Evolutionary conservation across 2,797 vertebrate genomes (phyloP), one percentile per base, ranked within the genome.

Genomic region (Alcedo atthis): DNA sequence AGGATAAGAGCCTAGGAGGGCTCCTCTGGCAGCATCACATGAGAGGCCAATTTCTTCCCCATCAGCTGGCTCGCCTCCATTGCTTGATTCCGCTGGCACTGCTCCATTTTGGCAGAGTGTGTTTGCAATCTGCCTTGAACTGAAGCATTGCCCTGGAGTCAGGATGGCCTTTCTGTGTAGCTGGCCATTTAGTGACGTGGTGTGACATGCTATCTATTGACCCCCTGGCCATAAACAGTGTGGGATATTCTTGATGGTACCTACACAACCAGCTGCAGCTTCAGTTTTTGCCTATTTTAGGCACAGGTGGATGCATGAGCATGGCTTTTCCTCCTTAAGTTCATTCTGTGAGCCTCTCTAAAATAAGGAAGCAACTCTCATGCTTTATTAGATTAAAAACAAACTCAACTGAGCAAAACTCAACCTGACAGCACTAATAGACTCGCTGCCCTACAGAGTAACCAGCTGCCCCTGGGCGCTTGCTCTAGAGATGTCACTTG

Each of bases 111-210:
- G 91, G 95, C 94, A 88, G 87, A 70, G 49, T 17, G 57, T 86
- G 79, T 94, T 87, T 94, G 94, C 91, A 93, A 91, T 90, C 84
- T 48, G 75, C 83, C 83, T 93, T 64, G 88, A 87, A 48, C 57
- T 66, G 51, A 43, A 88, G 85, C 2, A 3, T 61, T 84, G 85
- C 89, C 83, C 89, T 16, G 51, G 68, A 90, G 85, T 70, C 5
- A 1, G 81, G 71, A 45, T 96, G 94, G 77, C 85, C 83, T 90
- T 82, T 80, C 61, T n/a, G 75, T 85, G 71, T 61, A 74, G 85
- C 5, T 82, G 81, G 90, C 73, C 62, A 19, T 45, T 92, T 77
- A 90, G 83, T 62, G 87, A 82, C 0, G 2, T 0, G 1, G n/a
- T 57, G 1, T 74, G 81, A 49, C 49, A 4, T 79, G 81, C 80